These are phyloP conservation scores for Aeoliscus strigatus DNA, from an alignment of 2,797 vertebrate genomes.

Conservation along the genomic window DNA sequence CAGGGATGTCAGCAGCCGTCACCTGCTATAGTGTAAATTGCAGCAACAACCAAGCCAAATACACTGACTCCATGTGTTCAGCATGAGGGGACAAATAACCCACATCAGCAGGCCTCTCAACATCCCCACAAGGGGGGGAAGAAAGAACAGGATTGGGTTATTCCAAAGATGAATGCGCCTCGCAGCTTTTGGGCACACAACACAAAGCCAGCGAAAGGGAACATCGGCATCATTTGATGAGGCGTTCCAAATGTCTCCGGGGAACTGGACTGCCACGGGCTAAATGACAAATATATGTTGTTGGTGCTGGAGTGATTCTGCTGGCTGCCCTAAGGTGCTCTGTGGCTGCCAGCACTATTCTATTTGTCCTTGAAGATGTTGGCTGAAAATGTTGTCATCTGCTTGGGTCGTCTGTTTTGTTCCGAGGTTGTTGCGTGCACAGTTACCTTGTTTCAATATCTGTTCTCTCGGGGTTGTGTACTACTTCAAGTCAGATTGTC, in stretches of 20 bases:
- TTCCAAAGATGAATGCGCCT: constrained; percentile 79
- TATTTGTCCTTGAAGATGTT: constrained; percentile 77
- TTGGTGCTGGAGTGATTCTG: constrained; percentile 66
- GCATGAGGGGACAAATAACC: constrained; percentile 69
- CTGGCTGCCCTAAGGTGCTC: constrained; percentile 66
- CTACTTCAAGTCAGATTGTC: not conserved
- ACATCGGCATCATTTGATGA: constrained; percentile 80
- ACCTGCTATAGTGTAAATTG: not conserved
- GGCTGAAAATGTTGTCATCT: constrained; percentile 68
- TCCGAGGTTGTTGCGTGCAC: constrained; percentile 40
- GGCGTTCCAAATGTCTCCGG: constrained; percentile 71
- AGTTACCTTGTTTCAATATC: constrained; percentile 29
- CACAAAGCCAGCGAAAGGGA: constrained; percentile 76
- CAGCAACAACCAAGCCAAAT: constrained; percentile 38
- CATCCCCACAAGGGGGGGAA: constrained; percentile 62
- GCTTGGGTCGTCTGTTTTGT: constrained; percentile 55
- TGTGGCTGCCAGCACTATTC: constrained; percentile 64
- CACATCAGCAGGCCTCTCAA: constrained; percentile 66
- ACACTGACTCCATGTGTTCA: constrained; percentile 54
- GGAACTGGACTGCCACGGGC: constrained; percentile 68
- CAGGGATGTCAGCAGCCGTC: too few relatives aligned
- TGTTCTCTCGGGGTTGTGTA: constrained; percentile 22
- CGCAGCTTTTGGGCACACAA: constrained; percentile 78
- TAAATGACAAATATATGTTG: constrained; percentile 77
- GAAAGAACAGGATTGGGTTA: constrained; percentile 68